These are phyloP conservation scores for Scytalopus superciliaris DNA, from an alignment of 2,113 vertebrate species.

Conservation along the genomic window DNA sequence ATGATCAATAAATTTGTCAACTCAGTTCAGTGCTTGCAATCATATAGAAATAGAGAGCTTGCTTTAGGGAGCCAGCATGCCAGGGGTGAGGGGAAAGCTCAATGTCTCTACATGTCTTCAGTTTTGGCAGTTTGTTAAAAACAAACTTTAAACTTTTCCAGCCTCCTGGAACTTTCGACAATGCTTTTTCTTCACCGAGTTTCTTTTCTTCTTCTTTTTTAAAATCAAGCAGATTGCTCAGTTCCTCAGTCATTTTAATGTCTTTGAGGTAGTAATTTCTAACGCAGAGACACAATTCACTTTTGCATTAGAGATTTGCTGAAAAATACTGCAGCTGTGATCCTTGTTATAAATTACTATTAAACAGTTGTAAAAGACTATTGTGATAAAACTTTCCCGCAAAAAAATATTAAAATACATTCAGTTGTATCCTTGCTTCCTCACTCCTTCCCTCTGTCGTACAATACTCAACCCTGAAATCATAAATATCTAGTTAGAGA, in stretches of 20 bases:
- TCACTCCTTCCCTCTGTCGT: not conserved
- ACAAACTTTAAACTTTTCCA: not conserved
- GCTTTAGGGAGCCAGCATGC: not conserved
- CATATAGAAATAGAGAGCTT: not conserved
- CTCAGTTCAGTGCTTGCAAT: not conserved
- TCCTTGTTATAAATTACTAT: not conserved
- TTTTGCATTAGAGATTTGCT: not conserved
- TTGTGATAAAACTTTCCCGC: not conserved
- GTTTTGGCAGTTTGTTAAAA: not conserved
- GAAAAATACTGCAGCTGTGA: not conserved
- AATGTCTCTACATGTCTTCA: not conserved
- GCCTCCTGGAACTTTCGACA: not conserved
- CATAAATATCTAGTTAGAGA: slow-evolving; percentile 26
- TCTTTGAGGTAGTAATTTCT: not conserved
- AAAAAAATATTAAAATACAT: not conserved
- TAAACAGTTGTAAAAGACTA: not conserved
- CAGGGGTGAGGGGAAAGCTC: not conserved
- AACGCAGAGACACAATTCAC: not conserved
- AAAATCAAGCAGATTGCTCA: not conserved
- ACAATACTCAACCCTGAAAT: not conserved
- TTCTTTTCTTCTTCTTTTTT: not conserved
- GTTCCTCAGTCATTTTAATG: not conserved
- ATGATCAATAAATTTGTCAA: not conserved
- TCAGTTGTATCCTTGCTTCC: not conserved
- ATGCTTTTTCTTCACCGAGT: not conserved